Conservation (phyloP, 2,113 vertebrate species). For the Galbula dea region DNA sequence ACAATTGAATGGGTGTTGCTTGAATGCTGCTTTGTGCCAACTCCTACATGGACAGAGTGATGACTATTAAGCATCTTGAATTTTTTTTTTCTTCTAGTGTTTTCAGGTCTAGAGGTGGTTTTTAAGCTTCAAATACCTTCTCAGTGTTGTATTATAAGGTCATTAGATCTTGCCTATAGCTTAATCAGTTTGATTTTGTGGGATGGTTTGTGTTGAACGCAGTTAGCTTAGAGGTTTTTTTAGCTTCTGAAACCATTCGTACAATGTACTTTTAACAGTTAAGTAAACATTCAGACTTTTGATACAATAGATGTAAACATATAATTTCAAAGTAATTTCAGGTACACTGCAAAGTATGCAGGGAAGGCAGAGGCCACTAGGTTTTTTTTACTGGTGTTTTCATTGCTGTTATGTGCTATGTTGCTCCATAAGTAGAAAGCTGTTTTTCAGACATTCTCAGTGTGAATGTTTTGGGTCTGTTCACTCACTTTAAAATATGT, state of each 20-base stretch:
- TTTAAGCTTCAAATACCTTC: neutral
- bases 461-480: neutral
- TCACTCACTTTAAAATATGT: neutral
- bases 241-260: neutral
- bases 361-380: neutral
- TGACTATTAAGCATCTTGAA: neutral
- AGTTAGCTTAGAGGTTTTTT: neutral
- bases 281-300: neutral
- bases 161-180: neutral
- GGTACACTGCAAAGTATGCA: neutral
- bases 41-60: neutral
- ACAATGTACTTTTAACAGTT: neutral
- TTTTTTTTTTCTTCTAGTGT: neutral
- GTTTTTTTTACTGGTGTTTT: neutral
- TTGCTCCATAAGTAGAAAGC: neutral
- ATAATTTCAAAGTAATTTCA: neutral
- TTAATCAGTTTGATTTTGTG: neutral
- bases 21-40: neutral
- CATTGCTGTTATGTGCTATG: neutral
- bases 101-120: neutral
- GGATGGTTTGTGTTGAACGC: neutral
- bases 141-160: neutral
- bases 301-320: neutral
- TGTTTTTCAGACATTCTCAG: accelerated
- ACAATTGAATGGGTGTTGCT: neutral